Percentiles rank a stretch among this genome's conserved stretches.
Conservation (phyloP, 2,888 invertebrate species). For the Argynnis bischoffii region DNA sequence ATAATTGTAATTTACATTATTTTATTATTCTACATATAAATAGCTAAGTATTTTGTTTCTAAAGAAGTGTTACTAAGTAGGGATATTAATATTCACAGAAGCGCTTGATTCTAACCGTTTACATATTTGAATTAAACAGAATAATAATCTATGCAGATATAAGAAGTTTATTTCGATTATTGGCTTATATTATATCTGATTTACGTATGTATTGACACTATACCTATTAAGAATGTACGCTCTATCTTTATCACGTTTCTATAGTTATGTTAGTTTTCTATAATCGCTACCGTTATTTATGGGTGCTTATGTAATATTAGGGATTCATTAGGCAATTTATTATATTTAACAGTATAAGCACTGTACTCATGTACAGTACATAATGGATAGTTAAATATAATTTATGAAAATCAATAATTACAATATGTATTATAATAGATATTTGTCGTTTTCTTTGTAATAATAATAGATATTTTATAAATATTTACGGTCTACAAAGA, state of each 20-base stretch:
- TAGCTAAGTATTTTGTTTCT: not conserved
- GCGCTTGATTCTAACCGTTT: conserved; percentile 7
- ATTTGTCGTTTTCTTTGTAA: too few species aligned
- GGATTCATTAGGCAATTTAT: too few species aligned
- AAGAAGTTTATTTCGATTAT: conserved; percentile 2
- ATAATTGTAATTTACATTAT: conserved; percentile 2
- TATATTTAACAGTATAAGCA: too few species aligned
- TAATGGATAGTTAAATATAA: too few species aligned
- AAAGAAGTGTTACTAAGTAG: not conserved
- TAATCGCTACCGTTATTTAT: not conserved
- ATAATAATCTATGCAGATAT: conserved; percentile 6
- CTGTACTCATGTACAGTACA: too few species aligned
- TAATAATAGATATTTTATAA: too few species aligned
- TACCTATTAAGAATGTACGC: not conserved
- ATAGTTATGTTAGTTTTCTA: conserved; percentile 1
- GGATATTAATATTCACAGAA: conserved; percentile 17
- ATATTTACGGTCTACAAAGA: too few species aligned
- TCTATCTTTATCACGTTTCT: not conserved
- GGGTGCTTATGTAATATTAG: too few species aligned
- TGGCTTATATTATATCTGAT: conserved; percentile 14
- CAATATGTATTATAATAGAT: too few species aligned
- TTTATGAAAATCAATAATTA: too few species aligned
- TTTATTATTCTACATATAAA: not conserved
- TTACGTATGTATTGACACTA: conserved; percentile 3
- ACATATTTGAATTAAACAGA: conserved; percentile 15